Base-by-base conservation (phyloP, 2,888 invertebrate species). In the Acanthococcus lagerstroemiae region DNA sequence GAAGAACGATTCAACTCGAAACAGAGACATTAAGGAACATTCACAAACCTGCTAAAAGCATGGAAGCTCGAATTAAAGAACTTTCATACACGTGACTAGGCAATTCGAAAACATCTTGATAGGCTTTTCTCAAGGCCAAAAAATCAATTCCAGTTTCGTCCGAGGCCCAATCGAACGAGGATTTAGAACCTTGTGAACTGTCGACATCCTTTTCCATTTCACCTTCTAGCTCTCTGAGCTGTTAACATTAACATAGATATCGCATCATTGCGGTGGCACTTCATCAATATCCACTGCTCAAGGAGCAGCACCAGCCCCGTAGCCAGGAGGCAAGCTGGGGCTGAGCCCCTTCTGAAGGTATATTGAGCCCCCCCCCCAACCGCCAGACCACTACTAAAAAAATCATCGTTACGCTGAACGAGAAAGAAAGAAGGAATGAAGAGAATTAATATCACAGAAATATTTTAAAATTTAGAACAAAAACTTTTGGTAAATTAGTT, bases 171-270 rank as follows among this genome's bases (percentile, higher is more conserved):
- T 67, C 68, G 19, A 67, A 58, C 27, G 37, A 75, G 37, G 37
- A 75, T 9, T 73, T 55, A 45, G 55, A 67, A 12, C 55, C 65
- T 30, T 69, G 71, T 50, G 70, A 66, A 71, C 87, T 84, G 73
- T 93, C 92, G 72, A 87, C 85, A 74, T 93, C 93, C 77, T 93
- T 93, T 72, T 94, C 93, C 70, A 85, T 83, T 74, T 93, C 92
- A 60, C 84, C 85, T 74, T 87, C 87, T 67, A 87, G 76, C 6
- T 84, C 81, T 61, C 86, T 78, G 12, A 85, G 30, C 60, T 60
- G 19, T 17, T n/a, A 48, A 48, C 79, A 69, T 86, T 78, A 57
- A 37, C 6, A 57, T 15, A 30, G n/a, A 26, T 44, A 44, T 37
- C 22, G 4, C 21, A 63, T 22, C 1, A 21, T 21, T 12, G 4